These are phyloP conservation scores for Chrysochloris asiatica DNA, from an alignment of 2,113 vertebrate genomes.

Conservation along the genomic window DNA sequence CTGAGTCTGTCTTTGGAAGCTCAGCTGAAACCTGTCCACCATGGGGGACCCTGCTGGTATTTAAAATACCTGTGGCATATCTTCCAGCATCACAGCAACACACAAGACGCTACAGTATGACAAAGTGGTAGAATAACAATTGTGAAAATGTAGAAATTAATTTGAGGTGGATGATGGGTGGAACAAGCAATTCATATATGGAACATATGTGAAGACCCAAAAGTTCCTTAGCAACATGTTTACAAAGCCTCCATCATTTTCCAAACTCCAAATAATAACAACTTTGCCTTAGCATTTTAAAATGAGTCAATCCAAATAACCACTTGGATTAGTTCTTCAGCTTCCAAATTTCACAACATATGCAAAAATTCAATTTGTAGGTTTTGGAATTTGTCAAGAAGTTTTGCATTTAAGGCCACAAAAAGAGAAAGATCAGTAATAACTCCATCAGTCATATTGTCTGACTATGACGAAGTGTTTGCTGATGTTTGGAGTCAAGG, in stretches of 20 bases:
- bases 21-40: no score
- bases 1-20: no score
- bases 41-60: no score
- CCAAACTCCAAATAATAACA: neutral
- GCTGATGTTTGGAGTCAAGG: neutral
- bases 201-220: neutral
- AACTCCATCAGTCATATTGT: neutral
- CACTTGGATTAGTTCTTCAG: neutral
- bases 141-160: neutral
- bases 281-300: neutral
- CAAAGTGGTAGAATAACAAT: neutral
- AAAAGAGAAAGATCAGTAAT: neutral
- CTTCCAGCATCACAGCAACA: no score
- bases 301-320: neutral
- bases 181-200: neutral
- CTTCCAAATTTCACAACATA: slow-evolving; percentile 28
- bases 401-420: neutral
- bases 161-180: neutral
- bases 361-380: neutral
- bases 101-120: no score
- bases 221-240: neutral
- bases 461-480: neutral
- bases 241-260: slow-evolving; percentile 16
- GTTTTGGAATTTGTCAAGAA: slow-evolving; percentile 3
- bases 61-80: no score